These are phyloP conservation scores for Carabus problematicus DNA, from an alignment of 2,888 invertebrate species.

Conservation along the genomic window DNA sequence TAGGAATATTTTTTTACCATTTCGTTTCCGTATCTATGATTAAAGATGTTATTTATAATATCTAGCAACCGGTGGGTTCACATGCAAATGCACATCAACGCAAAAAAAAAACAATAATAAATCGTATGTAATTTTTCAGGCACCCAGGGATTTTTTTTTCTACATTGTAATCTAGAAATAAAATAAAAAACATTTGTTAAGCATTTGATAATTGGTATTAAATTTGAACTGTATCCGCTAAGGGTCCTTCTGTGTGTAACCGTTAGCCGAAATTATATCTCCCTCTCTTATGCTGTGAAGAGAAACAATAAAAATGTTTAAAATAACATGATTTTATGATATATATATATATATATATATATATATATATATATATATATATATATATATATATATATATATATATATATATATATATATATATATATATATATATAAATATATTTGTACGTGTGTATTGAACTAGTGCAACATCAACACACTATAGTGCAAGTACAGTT, in stretches of 20 bases:
- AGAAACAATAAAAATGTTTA: conserved; percentile 6
- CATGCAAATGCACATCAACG: conserved; percentile 48
- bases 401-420: conserved; percentile 4
- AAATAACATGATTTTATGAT: too few species aligned
- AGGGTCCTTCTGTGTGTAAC: conserved; percentile 26
- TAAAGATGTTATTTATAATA: conserved; percentile 53
- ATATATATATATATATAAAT: conserved; percentile 5
- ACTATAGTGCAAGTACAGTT: too few species aligned
- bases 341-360: neutral
- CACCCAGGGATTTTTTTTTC: conserved; percentile 45
- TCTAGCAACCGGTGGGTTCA: conserved; percentile 47
- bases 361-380: conserved; percentile 2
- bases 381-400: conserved; percentile 4
- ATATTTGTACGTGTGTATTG: neutral
- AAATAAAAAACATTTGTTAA: conserved; percentile 46
- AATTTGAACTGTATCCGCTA: conserved; percentile 42
- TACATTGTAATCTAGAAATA: conserved; percentile 46
- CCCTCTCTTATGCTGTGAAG: too few species aligned
- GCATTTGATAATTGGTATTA: conserved; percentile 53
- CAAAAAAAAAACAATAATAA: conserved; percentile 51
- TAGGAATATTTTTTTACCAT: conserved; percentile 45
- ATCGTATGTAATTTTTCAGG: conserved; percentile 56
- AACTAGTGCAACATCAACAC: too few species aligned
- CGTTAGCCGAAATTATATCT: conserved; percentile 19
- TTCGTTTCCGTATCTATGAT: conserved; percentile 46